Base-by-base conservation (phyloP, 2,888 invertebrate genomes). In the Kuschelorhynchus macadamiae region DNA sequence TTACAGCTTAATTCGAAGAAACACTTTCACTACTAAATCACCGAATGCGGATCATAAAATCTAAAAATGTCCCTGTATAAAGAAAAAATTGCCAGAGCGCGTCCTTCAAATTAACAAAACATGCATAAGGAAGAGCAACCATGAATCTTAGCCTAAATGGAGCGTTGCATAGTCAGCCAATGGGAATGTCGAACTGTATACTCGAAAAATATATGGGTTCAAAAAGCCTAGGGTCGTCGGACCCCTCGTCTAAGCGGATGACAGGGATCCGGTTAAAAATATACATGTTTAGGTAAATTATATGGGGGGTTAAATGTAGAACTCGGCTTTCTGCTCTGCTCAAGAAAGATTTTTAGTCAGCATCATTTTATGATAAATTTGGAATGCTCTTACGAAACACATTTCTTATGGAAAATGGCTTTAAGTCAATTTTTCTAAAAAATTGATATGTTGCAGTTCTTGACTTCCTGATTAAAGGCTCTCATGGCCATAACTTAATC, bases 141-240 rank as follows among this genome's bases (percentile, higher is more conserved):
- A 77, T 77, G 78, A 78, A 78, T 77, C 76, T 75, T 74, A 74
- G 5, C 74, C 69, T 75, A 77, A 77, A 74, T 75, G 74, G 74
- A 74, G 75, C 76, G 77, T 79, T 61, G 74, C 72, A 74, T 72
- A 62, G 68, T 74, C 80, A 77, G 76, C 81, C 82, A 81, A 81
- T 81, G 79, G 79, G 79, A 78, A 77, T 75, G 71, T 72, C 73
- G 78, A 72, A 76, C 75, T 73, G 76, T 74, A 72, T 75, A 75
- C 62, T 73, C 71, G 71, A 75, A 66, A 72, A 71, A 70, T 67
- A 61, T 61, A 39, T 50, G 49, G 47, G 55, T 44, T 32, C 46
- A 12, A 59, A 59, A 36, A 25, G 25, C 18, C 33, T 55, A 62
- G 68, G 68, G 68, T 62, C 62, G 62, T 39, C 46, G 52, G 65